phyloP scores from a whole-genome alignment of 2,113 vertebrate species.

The Rattus norvegicus region GRCr8 NC_086020.1:155268001-155268500 shows the following conservation, averaged over 20 bases:
- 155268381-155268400: neutral
- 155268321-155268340: neutral
- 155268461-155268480: neutral
- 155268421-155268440: constrained; percentile 66
- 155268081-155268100: neutral
- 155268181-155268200: neutral
- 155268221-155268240: neutral
- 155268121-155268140: constrained; percentile 11
- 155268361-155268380: constrained; percentile 1
- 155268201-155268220: neutral
- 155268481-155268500: neutral
- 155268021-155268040: neutral
- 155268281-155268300: neutral
- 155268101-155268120: neutral
- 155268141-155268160: neutral
- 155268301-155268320: neutral
- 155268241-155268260: neutral
- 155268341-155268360: neutral
- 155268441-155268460: neutral
- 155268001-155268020: neutral
- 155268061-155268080: neutral
- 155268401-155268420: constrained; percentile 65
- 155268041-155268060: neutral
- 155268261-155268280: neutral
- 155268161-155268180: neutral